phyloP scores from a whole-genome alignment of 1,140 invertebrate genomes.

The Stegodyphus dumicola region DNA sequence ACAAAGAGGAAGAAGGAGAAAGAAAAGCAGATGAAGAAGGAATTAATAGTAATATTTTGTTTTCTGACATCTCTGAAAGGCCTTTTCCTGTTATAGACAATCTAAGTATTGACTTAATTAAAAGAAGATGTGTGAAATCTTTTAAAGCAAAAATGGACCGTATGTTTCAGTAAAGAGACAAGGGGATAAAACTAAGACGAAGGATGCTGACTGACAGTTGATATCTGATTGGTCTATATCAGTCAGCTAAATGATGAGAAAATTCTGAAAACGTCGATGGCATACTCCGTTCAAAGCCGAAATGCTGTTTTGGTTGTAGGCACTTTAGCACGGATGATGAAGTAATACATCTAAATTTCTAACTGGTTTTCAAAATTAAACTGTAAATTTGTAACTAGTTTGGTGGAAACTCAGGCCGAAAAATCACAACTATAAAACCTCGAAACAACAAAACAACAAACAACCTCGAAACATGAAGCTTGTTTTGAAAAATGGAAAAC shows the following conservation, averaged over 20 bases:
- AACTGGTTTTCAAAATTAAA: neutral
- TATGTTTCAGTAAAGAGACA: conserved; percentile 5
- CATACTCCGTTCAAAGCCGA: neutral
- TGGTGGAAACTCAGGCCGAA: conserved; percentile 1
- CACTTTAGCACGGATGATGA: neutral
- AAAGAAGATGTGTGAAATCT: neutral
- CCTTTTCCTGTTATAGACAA: neutral
- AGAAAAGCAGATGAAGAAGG: neutral
- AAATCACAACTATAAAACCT: neutral
- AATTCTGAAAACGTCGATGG: too few species aligned
- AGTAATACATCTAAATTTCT: neutral
- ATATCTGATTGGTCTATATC: conserved; percentile 2
- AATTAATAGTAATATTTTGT: neutral
- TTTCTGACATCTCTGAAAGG: conserved; percentile 2
- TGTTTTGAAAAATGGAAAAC: conserved; percentile 15
- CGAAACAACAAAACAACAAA: too few species aligned
- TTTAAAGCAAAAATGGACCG: conserved; percentile 6
- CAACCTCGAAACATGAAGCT: too few species aligned
- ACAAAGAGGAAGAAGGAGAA: neutral
- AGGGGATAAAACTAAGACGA: neutral
- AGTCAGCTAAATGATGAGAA: conserved; percentile 15
- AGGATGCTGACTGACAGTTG: neutral
- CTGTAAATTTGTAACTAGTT: too few species aligned
- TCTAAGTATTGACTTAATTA: conserved; percentile 6
- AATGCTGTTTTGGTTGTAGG: neutral